Evolutionary conservation across 2,797 vertebrate species (phyloP).

Genomic region (Octomys mimax): DNA sequence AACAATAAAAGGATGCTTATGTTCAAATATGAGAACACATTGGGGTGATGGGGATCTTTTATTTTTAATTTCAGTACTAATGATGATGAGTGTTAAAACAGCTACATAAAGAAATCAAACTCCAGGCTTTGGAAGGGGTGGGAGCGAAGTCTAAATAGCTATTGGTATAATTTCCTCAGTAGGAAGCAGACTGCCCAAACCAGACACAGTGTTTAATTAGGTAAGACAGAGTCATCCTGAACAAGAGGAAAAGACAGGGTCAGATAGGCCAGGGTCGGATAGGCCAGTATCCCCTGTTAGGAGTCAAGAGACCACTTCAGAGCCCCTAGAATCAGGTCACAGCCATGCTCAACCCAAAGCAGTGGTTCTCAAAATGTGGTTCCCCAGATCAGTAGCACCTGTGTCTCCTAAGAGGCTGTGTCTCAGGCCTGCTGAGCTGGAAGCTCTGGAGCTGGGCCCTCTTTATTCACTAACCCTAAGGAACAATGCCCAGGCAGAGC

Average conservation of each 20-base stretch:
- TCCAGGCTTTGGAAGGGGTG: not conserved
- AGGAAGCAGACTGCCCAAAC: conserved; percentile 46
- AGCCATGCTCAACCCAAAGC: not conserved
- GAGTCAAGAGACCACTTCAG: not conserved
- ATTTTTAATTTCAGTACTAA: conserved; percentile 59
- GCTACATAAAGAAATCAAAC: conserved; percentile 29
- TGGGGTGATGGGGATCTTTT: conserved; percentile 17
- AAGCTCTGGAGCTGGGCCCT: not conserved
- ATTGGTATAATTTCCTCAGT: not conserved
- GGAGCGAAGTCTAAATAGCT: conserved; percentile 17
- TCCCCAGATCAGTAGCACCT: not conserved
- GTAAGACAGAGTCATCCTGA: conserved; percentile 43
- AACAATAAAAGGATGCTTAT: conserved; percentile 54
- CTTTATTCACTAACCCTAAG: not conserved
- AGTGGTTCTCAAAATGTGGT: not conserved
- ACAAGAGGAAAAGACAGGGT: not conserved
- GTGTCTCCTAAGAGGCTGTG: not conserved
- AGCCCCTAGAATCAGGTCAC: not conserved
- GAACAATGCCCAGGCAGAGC: not conserved
- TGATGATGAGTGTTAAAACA: conserved; percentile 55
- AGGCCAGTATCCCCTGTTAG: not conserved
- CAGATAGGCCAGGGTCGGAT: not conserved
- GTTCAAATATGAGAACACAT: conserved; percentile 25
- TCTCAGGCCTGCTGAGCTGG: not conserved
- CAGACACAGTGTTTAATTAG: conserved; percentile 52